These are phyloP conservation scores for Ciconia boyciana DNA, from an alignment of 2,113 vertebrate genomes.

Conservation along the genomic window DNA sequence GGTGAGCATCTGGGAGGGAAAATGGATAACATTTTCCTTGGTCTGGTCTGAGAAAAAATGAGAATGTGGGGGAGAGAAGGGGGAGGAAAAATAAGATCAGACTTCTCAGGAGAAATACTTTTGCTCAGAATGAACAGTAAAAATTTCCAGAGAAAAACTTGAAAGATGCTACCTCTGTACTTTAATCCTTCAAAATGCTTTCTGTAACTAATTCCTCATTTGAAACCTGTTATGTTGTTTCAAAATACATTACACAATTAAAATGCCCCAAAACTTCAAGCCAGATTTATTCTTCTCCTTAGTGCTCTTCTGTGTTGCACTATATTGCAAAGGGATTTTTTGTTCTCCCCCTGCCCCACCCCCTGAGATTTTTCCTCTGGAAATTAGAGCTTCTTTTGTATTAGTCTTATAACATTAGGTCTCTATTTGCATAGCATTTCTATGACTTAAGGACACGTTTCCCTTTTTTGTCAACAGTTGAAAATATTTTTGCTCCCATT, in stretches of 20 bases:
- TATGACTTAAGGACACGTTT: neutral
- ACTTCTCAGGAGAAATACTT: neutral
- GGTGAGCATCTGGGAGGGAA: slow-evolving; percentile 14
- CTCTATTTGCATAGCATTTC: neutral
- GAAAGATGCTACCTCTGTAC: neutral
- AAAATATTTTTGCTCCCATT: neutral
- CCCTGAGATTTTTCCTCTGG: neutral
- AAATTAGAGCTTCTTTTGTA: neutral
- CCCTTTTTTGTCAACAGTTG: neutral
- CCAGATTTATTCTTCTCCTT: neutral
- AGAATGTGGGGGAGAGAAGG: neutral
- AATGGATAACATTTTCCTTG: slow-evolving; percentile 27
- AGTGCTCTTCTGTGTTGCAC: neutral
- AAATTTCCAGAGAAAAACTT: slow-evolving; percentile 6
- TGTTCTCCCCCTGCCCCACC: rapidly evolving
- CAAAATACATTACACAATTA: neutral
- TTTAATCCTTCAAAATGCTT: neutral
- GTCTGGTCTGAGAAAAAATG: neutral
- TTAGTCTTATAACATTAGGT: neutral
- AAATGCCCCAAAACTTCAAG: neutral
- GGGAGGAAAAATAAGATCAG: neutral
- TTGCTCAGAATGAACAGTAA: neutral
- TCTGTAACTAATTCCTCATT: neutral
- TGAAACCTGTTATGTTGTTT: neutral
- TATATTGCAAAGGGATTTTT: neutral